Conservation (phyloP, 1,140 invertebrate genomes). For the Cotesia glomerata region DNA sequence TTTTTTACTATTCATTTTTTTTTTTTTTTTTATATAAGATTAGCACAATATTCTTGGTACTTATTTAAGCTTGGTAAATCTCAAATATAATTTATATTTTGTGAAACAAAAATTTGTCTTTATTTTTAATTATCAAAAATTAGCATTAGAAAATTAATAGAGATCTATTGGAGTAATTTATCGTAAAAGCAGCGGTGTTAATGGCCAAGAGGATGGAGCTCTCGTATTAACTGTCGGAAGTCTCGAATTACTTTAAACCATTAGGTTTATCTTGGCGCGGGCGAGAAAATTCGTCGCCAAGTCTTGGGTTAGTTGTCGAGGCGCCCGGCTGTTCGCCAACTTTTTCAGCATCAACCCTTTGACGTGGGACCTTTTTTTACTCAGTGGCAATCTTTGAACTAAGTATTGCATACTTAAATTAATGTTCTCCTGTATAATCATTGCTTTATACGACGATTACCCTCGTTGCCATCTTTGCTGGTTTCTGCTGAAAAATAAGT, state of each 20-base stretch:
- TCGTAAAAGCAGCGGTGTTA: constrained; percentile 7
- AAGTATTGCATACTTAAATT: neutral
- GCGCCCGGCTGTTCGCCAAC: constrained; percentile 32
- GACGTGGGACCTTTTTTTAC: neutral
- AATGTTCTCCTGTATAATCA: too few species aligned
- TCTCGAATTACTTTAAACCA: constrained; percentile 46
- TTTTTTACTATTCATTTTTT: neutral
- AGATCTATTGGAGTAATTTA: neutral
- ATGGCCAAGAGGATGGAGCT: constrained; percentile 23
- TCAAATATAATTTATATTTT: constrained; percentile 1
- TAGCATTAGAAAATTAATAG: neutral
- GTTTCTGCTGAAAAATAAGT: too few species aligned
- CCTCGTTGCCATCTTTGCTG: too few species aligned
- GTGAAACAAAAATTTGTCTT: neutral
- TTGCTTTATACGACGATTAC: too few species aligned
- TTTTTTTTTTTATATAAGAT: neutral
- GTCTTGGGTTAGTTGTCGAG: constrained; percentile 24
- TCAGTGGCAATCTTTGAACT: neutral
- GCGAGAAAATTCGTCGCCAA: constrained; percentile 40
- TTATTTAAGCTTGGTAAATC: neutral
- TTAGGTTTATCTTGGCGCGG: constrained; percentile 56
- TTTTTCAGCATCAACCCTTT: constrained; percentile 25
- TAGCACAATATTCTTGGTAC: neutral
- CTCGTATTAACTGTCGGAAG: constrained; percentile 32
- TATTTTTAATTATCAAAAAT: neutral